A percentile compares a stretch with the other conserved stretches of the same genome.
Evolutionary conservation across 2,113 vertebrate species (phyloP).

Genomic region (Eulemur macaco): DNA sequence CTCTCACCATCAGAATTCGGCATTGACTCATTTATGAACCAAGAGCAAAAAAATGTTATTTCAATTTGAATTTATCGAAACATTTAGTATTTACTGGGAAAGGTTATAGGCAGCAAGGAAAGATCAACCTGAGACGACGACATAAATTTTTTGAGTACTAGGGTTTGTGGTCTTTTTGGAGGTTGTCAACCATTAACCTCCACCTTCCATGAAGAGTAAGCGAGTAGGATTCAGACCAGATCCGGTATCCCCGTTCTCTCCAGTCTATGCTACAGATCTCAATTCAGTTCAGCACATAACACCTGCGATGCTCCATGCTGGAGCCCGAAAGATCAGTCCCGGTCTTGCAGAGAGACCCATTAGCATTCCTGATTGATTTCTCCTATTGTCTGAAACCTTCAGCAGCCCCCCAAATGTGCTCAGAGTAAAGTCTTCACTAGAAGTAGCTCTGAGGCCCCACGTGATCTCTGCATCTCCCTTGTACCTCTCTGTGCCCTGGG

Average conservation of each 20-base stretch:
- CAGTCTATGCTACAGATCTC: not conserved
- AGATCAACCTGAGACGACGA: not conserved
- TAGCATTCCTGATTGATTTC: not conserved
- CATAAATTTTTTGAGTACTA: not conserved
- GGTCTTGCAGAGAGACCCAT: rapidly evolving
- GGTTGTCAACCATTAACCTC: not conserved
- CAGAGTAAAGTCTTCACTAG: not conserved
- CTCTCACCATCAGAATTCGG: not conserved
- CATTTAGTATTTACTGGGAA: not conserved
- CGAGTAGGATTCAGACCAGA: not conserved
- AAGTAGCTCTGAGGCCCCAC: not conserved
- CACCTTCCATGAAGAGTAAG: not conserved
- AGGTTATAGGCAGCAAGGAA: not conserved
- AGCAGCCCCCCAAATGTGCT: not conserved
- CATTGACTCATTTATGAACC: not conserved
- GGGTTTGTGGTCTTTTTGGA: not conserved
- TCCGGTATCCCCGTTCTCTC: not conserved
- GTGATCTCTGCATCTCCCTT: rapidly evolving
- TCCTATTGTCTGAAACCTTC: not conserved
- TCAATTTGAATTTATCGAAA: not conserved
- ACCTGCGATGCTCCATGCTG: rapidly evolving
- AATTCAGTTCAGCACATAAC: not conserved
- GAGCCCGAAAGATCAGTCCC: not conserved
- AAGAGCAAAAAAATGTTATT: not conserved
- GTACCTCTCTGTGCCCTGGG: not conserved